These are phyloP conservation scores for Echeneis naucrates DNA, from an alignment of 2,797 vertebrate genomes.

Conservation along the genomic window DNA sequence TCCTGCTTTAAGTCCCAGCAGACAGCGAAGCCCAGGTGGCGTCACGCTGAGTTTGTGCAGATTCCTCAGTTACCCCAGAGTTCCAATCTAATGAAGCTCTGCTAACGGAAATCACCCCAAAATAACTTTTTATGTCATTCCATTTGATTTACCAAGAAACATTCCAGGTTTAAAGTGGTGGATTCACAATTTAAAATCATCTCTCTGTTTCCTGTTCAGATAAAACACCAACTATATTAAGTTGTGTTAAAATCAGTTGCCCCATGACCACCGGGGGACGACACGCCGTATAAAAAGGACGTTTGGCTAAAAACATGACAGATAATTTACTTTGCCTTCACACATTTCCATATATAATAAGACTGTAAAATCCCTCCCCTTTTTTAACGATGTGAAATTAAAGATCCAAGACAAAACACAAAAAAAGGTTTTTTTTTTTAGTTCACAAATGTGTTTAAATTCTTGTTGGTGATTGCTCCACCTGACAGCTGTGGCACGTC, in stretches of 20 bases:
- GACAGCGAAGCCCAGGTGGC: slow-evolving; percentile 28
- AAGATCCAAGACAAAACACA: no score
- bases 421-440: no score
- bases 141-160: background rate
- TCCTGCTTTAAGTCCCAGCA: slow-evolving; percentile 25
- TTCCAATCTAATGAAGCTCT: background rate
- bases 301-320: background rate
- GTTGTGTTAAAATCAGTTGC: background rate
- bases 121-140: background rate
- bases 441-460: no score
- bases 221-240: background rate
- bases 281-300: background rate
- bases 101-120: background rate
- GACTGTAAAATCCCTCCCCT: no score
- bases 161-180: background rate
- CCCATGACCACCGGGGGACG: no score
- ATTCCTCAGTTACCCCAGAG: slow-evolving; percentile 7
- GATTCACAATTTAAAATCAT: background rate
- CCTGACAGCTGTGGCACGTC: no score
- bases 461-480: no score
- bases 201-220: background rate
- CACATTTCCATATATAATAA: no score
- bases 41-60: slow-evolving; percentile 9
- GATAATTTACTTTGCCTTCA: no score
- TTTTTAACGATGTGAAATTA: no score